These are phyloP conservation scores for Drosophila nebulosa DNA, from an alignment of 1,140 invertebrate genomes.

Conservation along the genomic window DNA sequence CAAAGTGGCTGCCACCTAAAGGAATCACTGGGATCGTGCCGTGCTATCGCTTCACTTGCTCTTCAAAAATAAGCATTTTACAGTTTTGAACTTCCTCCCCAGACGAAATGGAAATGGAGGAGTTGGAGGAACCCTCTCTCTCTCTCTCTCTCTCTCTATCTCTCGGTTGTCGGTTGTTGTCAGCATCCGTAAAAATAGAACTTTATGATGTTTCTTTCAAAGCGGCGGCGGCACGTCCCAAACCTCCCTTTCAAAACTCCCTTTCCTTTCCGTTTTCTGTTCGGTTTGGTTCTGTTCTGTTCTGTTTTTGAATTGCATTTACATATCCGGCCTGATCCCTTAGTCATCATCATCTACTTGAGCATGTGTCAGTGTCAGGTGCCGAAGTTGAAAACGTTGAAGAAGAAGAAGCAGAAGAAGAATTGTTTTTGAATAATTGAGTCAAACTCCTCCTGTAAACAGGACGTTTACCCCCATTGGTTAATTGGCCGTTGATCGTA, in stretches of 20 bases:
- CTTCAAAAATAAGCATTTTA: conserved; percentile 50
- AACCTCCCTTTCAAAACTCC: conserved; percentile 21
- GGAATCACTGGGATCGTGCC: conserved; percentile 2
- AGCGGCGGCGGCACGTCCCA: conserved; percentile 43
- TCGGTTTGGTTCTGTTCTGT: background rate
- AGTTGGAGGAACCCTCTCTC: conserved; percentile 37
- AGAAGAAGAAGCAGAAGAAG: too few relatives aligned
- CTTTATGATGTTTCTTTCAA: conserved; percentile 64
- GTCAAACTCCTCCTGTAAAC: conserved; percentile 52
- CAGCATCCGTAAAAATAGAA: conserved; percentile 63
- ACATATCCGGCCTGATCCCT: conserved; percentile 58
- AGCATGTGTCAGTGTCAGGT: conserved; percentile 18
- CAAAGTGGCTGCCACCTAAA: conserved; percentile 70
- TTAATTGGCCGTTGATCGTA: conserved; percentile 53
- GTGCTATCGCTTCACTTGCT: conserved; percentile 49
- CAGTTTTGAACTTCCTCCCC: conserved; percentile 37
- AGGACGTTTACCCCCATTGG: conserved; percentile 41
- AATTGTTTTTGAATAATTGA: conserved; percentile 27
- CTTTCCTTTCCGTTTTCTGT: too few relatives aligned
- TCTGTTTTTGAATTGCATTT: conserved; percentile 25
- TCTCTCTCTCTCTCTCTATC: conserved; percentile 1
- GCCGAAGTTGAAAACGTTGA: conserved; percentile 2
- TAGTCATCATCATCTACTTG: background rate
- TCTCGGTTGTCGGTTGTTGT: conserved; percentile 24
- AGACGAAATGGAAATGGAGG: background rate